Evolutionary conservation across 2,888 invertebrate genomes (phyloP).

Genomic region (Linyphia triangularis): DNA sequence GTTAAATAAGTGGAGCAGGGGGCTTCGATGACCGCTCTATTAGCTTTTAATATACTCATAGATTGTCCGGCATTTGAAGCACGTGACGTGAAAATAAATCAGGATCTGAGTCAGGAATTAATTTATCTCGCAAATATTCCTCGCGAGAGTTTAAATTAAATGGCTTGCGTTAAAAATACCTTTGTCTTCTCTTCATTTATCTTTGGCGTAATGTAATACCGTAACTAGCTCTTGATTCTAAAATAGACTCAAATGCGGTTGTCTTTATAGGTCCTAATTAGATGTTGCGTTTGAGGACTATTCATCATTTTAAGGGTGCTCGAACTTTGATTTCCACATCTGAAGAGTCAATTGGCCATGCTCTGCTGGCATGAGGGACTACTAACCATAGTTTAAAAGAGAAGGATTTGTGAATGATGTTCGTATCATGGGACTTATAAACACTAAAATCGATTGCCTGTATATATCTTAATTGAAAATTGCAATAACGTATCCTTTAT

Average conservation of each 20-base stretch:
- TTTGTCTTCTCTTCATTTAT: constrained; percentile 30
- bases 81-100: constrained; percentile 45
- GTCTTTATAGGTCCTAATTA: constrained; percentile 53
- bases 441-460: not conserved
- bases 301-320: constrained; percentile 56
- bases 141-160: constrained; percentile 51
- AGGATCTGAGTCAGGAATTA: not conserved
- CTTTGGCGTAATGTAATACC: constrained; percentile 35
- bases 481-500: not conserved
- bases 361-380: not conserved
- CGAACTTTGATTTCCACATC: constrained; percentile 10
- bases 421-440: not conserved
- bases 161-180: constrained; percentile 41
- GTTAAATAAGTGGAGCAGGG: constrained; percentile 35
- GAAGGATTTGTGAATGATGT: too few species aligned
- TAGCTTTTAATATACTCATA: constrained; percentile 52
- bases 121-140: constrained; percentile 37
- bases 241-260: constrained; percentile 17
- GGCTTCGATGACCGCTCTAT: constrained; percentile 62
- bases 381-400: not conserved
- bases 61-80: constrained; percentile 11
- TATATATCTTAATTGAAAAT: not conserved
- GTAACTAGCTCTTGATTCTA: constrained; percentile 45
- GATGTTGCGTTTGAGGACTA: constrained; percentile 27
- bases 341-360: not conserved